Conservation (phyloP, 2,797 vertebrate species). For the Gymnothorax reevesii region DNA sequence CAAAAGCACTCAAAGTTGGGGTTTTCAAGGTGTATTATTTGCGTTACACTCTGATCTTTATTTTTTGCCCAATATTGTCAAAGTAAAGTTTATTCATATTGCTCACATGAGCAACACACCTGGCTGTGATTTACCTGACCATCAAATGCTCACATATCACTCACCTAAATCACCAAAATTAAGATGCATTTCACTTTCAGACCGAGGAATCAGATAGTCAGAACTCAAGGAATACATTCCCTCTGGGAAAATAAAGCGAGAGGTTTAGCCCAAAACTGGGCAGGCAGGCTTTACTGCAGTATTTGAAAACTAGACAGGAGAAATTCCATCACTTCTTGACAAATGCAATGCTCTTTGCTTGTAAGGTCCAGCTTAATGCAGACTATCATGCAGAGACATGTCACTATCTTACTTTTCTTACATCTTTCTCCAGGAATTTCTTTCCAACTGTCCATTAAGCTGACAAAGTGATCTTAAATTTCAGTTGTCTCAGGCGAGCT, state of each 20-base stretch:
- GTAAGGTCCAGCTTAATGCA: slow-evolving; percentile 4
- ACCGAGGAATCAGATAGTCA: background rate
- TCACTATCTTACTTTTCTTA: background rate
- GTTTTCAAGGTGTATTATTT: no score
- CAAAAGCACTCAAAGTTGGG: no score
- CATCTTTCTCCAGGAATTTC: background rate
- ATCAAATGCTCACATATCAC: background rate
- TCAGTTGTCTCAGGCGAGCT: background rate
- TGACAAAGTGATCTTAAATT: background rate
- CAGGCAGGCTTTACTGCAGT: background rate
- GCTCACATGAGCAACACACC: no score
- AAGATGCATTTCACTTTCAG: slow-evolving; percentile 16
- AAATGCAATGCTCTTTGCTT: background rate
- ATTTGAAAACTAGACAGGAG: no score
- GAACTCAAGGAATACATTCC: slow-evolving; percentile 15
- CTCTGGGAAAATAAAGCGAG: background rate
- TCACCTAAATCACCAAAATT: slow-evolving; percentile 25
- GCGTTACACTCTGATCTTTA: no score
- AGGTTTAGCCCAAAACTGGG: background rate
- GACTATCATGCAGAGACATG: background rate
- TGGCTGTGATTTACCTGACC: background rate
- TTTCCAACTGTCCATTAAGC: background rate
- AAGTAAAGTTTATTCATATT: no score
- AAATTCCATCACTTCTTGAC: background rate
- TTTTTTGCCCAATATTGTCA: no score